Conservation (phyloP, 2,797 vertebrate genomes). For the Tokudaia muenninki region DNA sequence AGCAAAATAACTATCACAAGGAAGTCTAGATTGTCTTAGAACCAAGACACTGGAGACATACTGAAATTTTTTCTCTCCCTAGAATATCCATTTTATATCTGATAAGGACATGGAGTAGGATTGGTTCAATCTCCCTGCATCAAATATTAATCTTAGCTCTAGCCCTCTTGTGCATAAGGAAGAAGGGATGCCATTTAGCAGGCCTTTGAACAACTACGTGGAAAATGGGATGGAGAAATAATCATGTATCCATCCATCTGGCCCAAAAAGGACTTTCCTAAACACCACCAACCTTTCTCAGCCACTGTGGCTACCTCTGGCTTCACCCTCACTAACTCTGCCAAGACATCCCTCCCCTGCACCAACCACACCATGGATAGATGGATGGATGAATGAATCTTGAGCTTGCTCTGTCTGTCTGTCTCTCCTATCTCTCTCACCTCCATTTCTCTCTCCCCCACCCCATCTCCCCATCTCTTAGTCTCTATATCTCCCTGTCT, state of each 20-base stretch:
- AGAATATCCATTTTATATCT: slow-evolving; percentile 37
- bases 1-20: slow-evolving; percentile 64
- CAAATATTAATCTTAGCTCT: neutral
- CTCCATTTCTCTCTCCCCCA: no score
- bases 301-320: neutral
- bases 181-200: neutral
- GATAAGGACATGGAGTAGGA: slow-evolving; percentile 40
- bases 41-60: slow-evolving; percentile 43
- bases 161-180: neutral
- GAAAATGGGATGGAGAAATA: neutral
- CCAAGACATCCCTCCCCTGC: neutral
- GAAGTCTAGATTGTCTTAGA: slow-evolving; percentile 64
- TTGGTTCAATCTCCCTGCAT: slow-evolving; percentile 26
- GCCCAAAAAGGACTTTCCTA: neutral
- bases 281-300: neutral
- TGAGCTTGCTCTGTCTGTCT: neutral
- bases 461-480: neutral
- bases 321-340: neutral
- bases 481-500: no score
- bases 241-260: neutral
- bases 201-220: neutral
- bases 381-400: neutral
- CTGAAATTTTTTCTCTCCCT: slow-evolving; percentile 64
- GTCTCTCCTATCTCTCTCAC: neutral
- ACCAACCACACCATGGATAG: neutral